A percentile compares a stretch with the other conserved stretches of the same genome.
Conservation (phyloP, 2,113 vertebrate genomes). For the Phaethon lepturus region DNA sequence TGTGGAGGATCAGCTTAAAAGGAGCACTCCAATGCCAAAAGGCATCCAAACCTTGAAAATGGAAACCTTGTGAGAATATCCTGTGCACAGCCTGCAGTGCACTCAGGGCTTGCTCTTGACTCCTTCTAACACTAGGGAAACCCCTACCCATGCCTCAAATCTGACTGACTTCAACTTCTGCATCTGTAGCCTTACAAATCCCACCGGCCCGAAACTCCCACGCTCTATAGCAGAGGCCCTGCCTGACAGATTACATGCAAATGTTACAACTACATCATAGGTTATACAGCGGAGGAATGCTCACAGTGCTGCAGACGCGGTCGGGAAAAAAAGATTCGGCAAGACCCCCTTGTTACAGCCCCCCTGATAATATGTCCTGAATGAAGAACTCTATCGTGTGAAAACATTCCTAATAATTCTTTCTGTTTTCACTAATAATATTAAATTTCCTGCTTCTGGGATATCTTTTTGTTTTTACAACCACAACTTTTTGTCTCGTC, state of each 20-base stretch:
- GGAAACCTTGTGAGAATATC: background rate
- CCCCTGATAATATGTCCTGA: background rate
- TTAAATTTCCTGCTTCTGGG: constrained; percentile 66
- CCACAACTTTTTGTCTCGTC: background rate
- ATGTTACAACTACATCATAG: constrained; percentile 44
- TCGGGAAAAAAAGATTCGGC: background rate
- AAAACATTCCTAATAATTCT: constrained; percentile 56
- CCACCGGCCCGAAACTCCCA: constrained; percentile 2
- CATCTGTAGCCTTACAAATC: constrained; percentile 55
- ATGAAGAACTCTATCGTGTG: background rate
- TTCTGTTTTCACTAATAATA: constrained; percentile 68
- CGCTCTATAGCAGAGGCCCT: constrained; percentile 25
- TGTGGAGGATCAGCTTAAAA: background rate
- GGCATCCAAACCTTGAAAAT: background rate
- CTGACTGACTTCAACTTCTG: constrained; percentile 50
- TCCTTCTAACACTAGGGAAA: background rate
- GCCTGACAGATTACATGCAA: constrained; percentile 52
- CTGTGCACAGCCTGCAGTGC: background rate
- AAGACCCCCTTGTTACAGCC: background rate
- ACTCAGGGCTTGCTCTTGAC: background rate
- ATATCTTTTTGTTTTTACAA: constrained; percentile 44
- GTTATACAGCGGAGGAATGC: background rate
- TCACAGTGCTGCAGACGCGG: background rate
- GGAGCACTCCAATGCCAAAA: background rate
- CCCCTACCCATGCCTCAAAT: background rate